phyloP scores from a whole-genome alignment of 2,888 invertebrate species.

The Drosophila borealis region DNA sequence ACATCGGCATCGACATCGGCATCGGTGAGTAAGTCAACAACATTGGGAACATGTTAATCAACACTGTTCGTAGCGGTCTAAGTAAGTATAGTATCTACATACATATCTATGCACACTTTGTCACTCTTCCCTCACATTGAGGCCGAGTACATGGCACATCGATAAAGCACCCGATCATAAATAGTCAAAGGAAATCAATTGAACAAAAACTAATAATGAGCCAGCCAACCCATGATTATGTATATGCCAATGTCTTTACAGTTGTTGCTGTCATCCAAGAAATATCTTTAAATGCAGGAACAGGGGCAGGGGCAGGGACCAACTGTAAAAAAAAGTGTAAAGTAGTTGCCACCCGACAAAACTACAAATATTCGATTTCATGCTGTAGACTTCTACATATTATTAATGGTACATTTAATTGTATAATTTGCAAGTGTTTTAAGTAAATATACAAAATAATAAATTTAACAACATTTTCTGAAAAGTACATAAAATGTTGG shows the following conservation, averaged over 20 bases:
- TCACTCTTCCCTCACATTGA: constrained; percentile 6
- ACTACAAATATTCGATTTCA: constrained; percentile 6
- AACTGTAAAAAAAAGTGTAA: not conserved
- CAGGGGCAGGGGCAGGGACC: not conserved
- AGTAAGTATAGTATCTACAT: constrained; percentile 1
- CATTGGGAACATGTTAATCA: constrained; percentile 58
- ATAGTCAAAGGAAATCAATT: constrained; percentile 73
- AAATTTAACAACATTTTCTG: too few relatives aligned
- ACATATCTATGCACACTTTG: constrained; percentile 20
- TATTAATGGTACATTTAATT: too few relatives aligned
- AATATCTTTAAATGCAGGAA: not conserved
- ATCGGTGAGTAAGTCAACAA: constrained; percentile 42
- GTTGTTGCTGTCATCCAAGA: constrained; percentile 19
- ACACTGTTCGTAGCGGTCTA: constrained; percentile 19
- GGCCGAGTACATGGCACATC: constrained; percentile 10
- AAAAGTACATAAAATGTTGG: too few relatives aligned
- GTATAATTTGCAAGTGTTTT: too few relatives aligned
- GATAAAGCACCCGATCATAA: constrained; percentile 48
- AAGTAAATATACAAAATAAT: too few relatives aligned
- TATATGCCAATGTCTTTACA: constrained; percentile 28
- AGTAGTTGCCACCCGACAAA: constrained; percentile 31
- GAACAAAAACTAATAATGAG: constrained; percentile 73
- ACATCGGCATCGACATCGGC: constrained; percentile 11
- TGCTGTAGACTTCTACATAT: not conserved
- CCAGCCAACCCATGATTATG: constrained; percentile 28